A percentile compares a stretch with the other conserved stretches of the same genome.
Evolutionary conservation across 2,113 vertebrate genomes (phyloP).

Genomic region (Dasyornis broadbenti): DNA sequence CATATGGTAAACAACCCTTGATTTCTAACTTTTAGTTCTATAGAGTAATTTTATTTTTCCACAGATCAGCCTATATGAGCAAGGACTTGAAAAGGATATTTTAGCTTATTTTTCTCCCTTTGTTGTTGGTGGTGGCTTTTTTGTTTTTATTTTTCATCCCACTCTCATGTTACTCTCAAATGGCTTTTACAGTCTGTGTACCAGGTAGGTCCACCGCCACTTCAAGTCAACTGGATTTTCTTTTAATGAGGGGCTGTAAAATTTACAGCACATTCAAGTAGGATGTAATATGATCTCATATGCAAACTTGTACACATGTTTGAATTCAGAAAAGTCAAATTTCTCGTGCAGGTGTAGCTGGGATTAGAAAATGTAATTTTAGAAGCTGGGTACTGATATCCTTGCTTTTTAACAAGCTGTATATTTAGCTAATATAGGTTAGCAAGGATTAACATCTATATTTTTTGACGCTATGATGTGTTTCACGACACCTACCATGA

Average conservation of each 20-base stretch:
- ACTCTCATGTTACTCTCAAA: background rate
- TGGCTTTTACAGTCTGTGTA: background rate
- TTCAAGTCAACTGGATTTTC: background rate
- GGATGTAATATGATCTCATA: background rate
- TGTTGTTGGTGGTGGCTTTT: background rate
- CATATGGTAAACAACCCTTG: background rate
- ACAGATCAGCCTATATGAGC: background rate
- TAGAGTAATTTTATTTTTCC: background rate
- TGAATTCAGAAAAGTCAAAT: background rate
- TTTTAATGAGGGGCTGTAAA: background rate
- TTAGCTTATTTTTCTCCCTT: background rate
- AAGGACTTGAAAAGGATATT: background rate
- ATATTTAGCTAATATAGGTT: background rate
- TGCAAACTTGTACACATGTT: background rate
- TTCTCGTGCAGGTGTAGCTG: background rate
- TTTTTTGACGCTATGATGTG: background rate
- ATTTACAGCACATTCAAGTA: background rate
- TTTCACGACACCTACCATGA: background rate
- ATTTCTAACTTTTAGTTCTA: background rate
- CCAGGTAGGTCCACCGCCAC: background rate
- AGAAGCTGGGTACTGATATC: background rate
- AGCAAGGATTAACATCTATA: background rate
- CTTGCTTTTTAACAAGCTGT: background rate
- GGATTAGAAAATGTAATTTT: background rate
- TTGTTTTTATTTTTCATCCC: background rate